Evolutionary conservation across 2,888 invertebrate genomes (phyloP).

Genomic region (Ophioninae sp.): DNA sequence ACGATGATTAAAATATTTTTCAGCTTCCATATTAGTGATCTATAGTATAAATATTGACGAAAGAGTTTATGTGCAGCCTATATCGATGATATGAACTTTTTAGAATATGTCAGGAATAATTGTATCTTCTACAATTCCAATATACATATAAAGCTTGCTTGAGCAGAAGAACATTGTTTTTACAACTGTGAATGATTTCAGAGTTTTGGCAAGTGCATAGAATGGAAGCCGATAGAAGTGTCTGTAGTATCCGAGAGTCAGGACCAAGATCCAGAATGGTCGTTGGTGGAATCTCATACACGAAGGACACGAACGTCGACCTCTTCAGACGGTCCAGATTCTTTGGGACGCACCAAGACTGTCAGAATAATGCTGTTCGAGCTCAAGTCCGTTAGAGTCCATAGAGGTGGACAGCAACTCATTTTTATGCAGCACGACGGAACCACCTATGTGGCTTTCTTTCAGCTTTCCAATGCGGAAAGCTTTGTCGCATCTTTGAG

Average conservation of each 20-base stretch:
- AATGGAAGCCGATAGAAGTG: slow-evolving; percentile 92
- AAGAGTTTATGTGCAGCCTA: background rate
- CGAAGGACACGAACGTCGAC: slow-evolving; percentile 84
- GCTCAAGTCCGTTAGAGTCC: slow-evolving; percentile 85
- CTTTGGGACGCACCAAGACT: slow-evolving; percentile 80
- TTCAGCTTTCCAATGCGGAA: slow-evolving; percentile 93
- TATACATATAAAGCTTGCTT: background rate
- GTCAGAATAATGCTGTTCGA: slow-evolving; percentile 85
- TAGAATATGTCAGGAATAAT: background rate
- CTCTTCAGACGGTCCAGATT: slow-evolving; percentile 77
- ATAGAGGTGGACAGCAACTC: slow-evolving; percentile 83
- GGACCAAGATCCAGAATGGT: slow-evolving; percentile 90
- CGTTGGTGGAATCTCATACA: slow-evolving; percentile 89
- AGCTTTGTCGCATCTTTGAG: slow-evolving; percentile 86
- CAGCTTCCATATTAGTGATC: background rate
- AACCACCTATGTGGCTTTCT: slow-evolving; percentile 89
- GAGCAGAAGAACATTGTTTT: background rate
- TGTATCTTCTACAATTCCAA: background rate
- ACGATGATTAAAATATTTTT: background rate
- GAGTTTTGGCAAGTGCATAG: slow-evolving; percentile 85
- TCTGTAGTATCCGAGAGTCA: slow-evolving; percentile 90
- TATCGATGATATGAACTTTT: background rate
- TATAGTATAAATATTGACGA: background rate
- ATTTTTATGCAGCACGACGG: slow-evolving; percentile 88
- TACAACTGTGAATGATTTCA: slow-evolving; percentile 65